Percentiles rank a stretch among this genome's conserved stretches.
Evolutionary conservation across 2,888 invertebrate genomes (phyloP).

Genomic region (Cryptops parisi): DNA sequence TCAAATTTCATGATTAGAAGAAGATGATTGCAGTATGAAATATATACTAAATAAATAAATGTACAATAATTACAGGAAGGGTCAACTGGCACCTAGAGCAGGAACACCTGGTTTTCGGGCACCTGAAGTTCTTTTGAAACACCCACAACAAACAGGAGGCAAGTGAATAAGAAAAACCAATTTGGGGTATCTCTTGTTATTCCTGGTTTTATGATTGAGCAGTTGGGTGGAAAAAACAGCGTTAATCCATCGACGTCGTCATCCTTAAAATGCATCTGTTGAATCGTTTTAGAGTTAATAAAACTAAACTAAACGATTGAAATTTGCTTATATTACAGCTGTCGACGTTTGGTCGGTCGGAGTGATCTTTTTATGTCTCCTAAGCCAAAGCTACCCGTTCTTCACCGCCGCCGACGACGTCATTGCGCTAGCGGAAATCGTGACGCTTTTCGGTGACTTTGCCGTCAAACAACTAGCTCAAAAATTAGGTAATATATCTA

Average conservation of each 20-base stretch:
- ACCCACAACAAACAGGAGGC: conserved; percentile 60
- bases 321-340: conserved; percentile 36
- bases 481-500: conserved; percentile 41
- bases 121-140: conserved; percentile 69
- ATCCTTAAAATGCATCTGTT: no score
- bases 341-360: conserved; percentile 84
- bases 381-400: conserved; percentile 68
- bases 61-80: neutral
- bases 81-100: conserved; percentile 57
- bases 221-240: no score
- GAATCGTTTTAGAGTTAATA: no score
- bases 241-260: no score
- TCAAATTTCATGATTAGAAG: no score
- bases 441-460: conserved; percentile 57
- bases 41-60: no score
- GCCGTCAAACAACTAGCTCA: conserved; percentile 51
- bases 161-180: no score
- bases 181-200: neutral
- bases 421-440: conserved; percentile 65
- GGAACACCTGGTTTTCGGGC: conserved; percentile 83
- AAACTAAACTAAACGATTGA: neutral
- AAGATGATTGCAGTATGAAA: no score
- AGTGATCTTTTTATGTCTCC: conserved; percentile 60
- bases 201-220: no score
- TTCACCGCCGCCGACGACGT: conserved; percentile 66